Evolutionary conservation across 1,140 invertebrate species (phyloP).

Genomic region (Lamellibrachia luymesi): DNA sequence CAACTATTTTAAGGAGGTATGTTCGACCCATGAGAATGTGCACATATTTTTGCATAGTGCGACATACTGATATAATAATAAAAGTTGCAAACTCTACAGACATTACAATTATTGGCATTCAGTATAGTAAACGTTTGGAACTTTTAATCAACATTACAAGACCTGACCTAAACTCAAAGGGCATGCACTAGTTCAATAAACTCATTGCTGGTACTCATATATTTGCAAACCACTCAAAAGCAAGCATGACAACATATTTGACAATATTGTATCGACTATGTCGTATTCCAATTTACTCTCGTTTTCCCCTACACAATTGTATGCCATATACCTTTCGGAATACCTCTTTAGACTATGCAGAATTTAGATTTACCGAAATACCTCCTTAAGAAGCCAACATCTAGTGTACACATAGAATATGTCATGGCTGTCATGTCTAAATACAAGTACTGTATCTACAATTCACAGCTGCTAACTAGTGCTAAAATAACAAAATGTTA

Average conservation of each 20-base stretch:
- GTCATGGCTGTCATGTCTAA: neutral
- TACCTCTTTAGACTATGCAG: neutral
- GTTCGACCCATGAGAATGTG: neutral
- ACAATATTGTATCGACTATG: neutral
- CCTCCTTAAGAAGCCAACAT: neutral
- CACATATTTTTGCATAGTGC: too few relatives aligned
- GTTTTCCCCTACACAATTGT: neutral
- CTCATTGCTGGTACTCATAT: neutral
- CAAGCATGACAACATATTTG: neutral
- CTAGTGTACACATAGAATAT: neutral
- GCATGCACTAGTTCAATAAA: neutral
- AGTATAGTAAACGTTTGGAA: neutral
- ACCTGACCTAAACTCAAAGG: neutral
- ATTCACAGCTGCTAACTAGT: neutral
- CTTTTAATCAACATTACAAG: neutral
- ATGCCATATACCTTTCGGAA: neutral
- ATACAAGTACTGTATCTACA: neutral
- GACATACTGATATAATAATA: too few relatives aligned
- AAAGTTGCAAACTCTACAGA: too few relatives aligned
- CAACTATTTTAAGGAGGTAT: neutral
- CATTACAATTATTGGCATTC: neutral
- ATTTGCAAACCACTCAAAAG: neutral
- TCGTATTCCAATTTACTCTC: neutral
- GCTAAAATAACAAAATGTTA: neutral
- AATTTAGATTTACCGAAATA: neutral